Evolutionary conservation across 2,888 invertebrate genomes (phyloP).

Genomic region (Anorthoa munda): DNA sequence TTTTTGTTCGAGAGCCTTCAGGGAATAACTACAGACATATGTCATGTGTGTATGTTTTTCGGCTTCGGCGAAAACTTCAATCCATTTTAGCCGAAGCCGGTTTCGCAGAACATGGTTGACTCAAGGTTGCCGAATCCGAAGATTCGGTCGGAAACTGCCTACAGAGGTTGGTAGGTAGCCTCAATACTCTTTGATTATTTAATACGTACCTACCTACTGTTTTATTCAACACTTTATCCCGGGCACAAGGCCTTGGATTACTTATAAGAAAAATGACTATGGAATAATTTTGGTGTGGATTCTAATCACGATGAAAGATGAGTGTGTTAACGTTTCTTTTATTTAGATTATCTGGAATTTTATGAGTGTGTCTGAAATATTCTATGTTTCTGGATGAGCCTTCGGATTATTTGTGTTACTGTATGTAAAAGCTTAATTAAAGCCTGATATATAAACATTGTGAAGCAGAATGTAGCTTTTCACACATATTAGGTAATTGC

Average conservation of each 20-base stretch:
- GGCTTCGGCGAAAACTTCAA: too few relatives aligned
- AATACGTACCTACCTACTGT: slow-evolving; percentile 56
- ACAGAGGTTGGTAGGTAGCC: slow-evolving; percentile 34
- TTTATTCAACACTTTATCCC: slow-evolving; percentile 62
- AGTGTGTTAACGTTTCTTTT: background rate
- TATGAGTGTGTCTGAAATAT: background rate
- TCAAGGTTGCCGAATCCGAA: too few relatives aligned
- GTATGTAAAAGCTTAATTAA: background rate
- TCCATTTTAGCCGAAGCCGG: too few relatives aligned
- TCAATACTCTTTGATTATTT: slow-evolving; percentile 66
- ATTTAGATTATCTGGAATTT: background rate
- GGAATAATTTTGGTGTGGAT: slow-evolving; percentile 36
- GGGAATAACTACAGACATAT: too few relatives aligned
- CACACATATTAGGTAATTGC: too few relatives aligned
- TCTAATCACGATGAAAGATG: slow-evolving; percentile 41
- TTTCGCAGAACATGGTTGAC: too few relatives aligned
- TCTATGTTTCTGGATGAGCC: background rate
- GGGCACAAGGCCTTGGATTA: slow-evolving; percentile 49
- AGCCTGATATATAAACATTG: background rate
- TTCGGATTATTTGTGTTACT: background rate
- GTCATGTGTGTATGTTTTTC: too few relatives aligned
- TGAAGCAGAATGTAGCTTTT: too few relatives aligned
- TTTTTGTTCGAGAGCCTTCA: too few relatives aligned
- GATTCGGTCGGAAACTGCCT: background rate
- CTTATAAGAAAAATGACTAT: slow-evolving; percentile 51